Percentiles rank a stretch among this genome's conserved stretches.
These are phyloP conservation scores for Reinhardtius hippoglossoides DNA, from an alignment of 2,113 vertebrate species.

Conservation along the genomic window DNA sequence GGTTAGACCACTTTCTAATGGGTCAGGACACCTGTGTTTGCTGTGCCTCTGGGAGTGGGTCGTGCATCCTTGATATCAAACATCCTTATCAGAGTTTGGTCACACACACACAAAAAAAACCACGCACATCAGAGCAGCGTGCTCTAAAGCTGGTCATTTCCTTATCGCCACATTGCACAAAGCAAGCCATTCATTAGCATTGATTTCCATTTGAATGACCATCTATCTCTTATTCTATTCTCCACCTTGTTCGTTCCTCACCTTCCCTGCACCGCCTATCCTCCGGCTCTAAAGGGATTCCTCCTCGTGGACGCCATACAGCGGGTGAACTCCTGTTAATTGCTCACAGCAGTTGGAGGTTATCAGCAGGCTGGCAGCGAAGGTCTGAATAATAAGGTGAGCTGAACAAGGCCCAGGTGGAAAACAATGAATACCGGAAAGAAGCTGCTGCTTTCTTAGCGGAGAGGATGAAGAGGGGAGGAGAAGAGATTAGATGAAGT, in stretches of 20 bases:
- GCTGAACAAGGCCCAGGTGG: conserved; percentile 51
- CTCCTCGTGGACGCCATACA: conserved; percentile 50
- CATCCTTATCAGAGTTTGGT: conserved; percentile 54
- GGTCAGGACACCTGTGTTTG: conserved; percentile 52
- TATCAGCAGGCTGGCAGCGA: conserved; percentile 71
- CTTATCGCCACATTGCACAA: conserved; percentile 69
- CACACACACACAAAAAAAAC: conserved; percentile 18
- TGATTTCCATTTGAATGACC: conserved; percentile 69
- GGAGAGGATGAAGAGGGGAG: conserved; percentile 26
- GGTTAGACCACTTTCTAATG: conserved; percentile 52
- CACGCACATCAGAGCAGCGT: conserved; percentile 8
- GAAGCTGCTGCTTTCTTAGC: conserved; percentile 42
- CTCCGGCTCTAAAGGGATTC: conserved; percentile 46
- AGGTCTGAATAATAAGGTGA: conserved; percentile 73
- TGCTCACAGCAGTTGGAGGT: conserved; percentile 74
- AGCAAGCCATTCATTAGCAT: conserved; percentile 74
- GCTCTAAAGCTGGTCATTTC: conserved; percentile 38
- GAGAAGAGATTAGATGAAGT: conserved; percentile 48
- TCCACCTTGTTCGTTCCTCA: conserved; percentile 34
- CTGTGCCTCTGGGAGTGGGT: conserved; percentile 27
- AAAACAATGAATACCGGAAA: conserved; percentile 70
- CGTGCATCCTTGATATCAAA: conserved; percentile 40
- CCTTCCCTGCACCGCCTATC: conserved; percentile 28
- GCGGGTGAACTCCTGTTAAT: conserved; percentile 72
- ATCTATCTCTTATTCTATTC: conserved; percentile 33